Conservation (phyloP, 2,797 vertebrate genomes). For the Trematomus bernacchii region DNA sequence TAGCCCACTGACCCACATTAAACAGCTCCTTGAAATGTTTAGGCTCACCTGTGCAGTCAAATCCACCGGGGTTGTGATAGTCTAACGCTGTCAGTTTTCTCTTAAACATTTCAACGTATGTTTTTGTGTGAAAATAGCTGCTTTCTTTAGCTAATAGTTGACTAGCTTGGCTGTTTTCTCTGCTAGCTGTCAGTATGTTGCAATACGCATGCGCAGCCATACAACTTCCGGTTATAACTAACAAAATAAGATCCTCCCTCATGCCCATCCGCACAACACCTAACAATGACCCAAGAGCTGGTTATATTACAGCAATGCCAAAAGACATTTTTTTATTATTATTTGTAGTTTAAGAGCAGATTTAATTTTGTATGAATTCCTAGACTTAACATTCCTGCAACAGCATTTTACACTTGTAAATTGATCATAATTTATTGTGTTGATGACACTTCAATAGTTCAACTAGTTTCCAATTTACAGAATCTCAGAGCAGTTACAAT, state of each 20-base stretch:
- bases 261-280: background rate
- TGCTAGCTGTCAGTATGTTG: background rate
- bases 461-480: background rate
- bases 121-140: background rate
- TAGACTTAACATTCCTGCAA: background rate
- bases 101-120: slow-evolving; percentile 88
- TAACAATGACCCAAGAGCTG: background rate
- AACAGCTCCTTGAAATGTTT: rapidly evolving
- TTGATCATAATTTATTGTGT: background rate
- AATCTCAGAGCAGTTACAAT: background rate
- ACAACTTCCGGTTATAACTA: slow-evolving; percentile 10
- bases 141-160: background rate
- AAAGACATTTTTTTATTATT: background rate
- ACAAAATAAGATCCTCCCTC: slow-evolving; percentile 44
- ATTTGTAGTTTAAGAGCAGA: background rate
- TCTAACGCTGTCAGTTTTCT: slow-evolving; percentile 95
- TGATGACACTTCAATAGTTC: background rate
- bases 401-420: background rate
- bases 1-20: background rate
- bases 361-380: background rate
- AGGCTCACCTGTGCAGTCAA: slow-evolving; percentile 91
- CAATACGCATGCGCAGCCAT: slow-evolving; percentile 51
- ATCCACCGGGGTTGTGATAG: slow-evolving; percentile 92
- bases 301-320: background rate
- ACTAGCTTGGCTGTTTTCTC: background rate